Conservation (phyloP, 2,113 vertebrate species). For the Cryptomyrus ogoouensis region DNA sequence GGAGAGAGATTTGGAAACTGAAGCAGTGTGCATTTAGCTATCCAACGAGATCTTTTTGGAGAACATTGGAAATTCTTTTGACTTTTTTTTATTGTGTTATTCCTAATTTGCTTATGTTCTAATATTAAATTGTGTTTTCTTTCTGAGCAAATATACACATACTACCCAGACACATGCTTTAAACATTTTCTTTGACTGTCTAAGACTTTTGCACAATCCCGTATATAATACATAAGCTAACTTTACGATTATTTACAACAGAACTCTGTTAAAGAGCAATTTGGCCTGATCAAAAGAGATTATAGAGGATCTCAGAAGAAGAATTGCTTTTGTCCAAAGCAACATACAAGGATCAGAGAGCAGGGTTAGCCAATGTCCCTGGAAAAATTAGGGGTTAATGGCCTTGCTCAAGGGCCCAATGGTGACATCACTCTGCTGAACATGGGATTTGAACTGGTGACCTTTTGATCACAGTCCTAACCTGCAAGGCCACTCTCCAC, state of each 20-base stretch:
- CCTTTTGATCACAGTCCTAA: background rate
- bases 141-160: background rate
- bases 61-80: no score
- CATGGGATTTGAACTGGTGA: background rate
- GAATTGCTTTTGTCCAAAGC: background rate
- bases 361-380: background rate
- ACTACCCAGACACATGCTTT: background rate
- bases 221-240: background rate
- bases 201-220: background rate
- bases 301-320: background rate
- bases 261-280: background rate
- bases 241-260: background rate
- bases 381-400: background rate
- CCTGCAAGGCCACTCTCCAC: background rate
- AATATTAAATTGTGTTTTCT: background rate
- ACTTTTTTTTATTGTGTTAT: no score
- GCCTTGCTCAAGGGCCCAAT: background rate
- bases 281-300: background rate
- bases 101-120: no score
- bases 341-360: background rate
- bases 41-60: no score
- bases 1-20: no score
- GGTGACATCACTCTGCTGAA: background rate
- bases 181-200: background rate
- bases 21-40: no score